Evolutionary conservation across 2,888 invertebrate species (phyloP).

Genomic region (Rambutsinella grinnellia): DNA sequence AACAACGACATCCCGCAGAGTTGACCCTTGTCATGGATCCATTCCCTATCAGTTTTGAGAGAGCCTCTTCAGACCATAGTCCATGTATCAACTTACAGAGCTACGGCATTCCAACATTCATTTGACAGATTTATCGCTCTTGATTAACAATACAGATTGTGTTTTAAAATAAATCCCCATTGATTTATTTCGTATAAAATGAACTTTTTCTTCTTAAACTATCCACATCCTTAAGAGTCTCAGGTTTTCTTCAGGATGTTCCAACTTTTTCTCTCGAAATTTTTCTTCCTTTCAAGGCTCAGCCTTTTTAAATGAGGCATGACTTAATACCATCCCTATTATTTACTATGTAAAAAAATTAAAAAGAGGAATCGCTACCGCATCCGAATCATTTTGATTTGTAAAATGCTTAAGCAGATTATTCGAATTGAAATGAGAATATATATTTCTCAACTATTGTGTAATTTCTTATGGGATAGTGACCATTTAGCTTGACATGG

Average conservation of each 20-base stretch:
- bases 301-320: no score
- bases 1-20: slow-evolving; percentile 67
- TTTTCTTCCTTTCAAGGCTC: background rate
- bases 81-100: slow-evolving; percentile 67
- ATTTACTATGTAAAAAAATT: no score
- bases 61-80: slow-evolving; percentile 29
- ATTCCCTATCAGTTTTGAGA: slow-evolving; percentile 59
- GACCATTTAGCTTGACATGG: no score
- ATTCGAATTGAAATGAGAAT: no score
- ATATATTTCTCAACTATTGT: no score
- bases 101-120: slow-evolving; percentile 67
- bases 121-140: slow-evolving; percentile 67
- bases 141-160: slow-evolving; percentile 67
- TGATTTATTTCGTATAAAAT: slow-evolving; percentile 67
- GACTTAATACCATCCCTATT: no score
- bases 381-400: no score
- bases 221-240: slow-evolving; percentile 19
- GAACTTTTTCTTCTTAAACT: slow-evolving; percentile 48
- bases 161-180: slow-evolving; percentile 67
- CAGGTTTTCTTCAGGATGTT: slow-evolving; percentile 8
- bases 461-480: no score
- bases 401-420: no score
- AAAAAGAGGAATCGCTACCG: no score
- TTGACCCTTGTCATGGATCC: slow-evolving; percentile 67
- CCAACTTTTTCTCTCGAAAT: slow-evolving; percentile 17